Evolutionary conservation across 92 coral and sea anemone genomes (phyloP), one percentile per base, ranked within the genome.

Genomic region (Phenganax stokvisi): DNA sequence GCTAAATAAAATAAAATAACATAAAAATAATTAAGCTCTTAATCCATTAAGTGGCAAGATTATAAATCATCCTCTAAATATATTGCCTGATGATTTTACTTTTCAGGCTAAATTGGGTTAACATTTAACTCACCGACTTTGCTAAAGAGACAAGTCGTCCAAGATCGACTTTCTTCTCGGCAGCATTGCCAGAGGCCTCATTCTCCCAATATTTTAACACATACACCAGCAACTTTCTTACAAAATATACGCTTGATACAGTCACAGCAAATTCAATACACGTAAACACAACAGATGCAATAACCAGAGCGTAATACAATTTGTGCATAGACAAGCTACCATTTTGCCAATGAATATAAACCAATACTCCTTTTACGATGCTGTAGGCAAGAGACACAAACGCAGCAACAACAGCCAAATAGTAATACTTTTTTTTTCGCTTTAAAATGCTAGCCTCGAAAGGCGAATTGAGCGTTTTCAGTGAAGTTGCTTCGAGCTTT

Each of bases 321-420:
- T 67, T 73, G 71, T 93, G 96, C 76, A 91, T 89, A 56, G 86
- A 67, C 73, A 91, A 87, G 8, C 72, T 65, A 64, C 74, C 75
- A 76, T 91, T 91, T 65, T 92, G 83, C 56, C 81, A 52, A 0
- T 82, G 93, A 37, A 74, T 75, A 66, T 89, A 93, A 71, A 93
- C 84, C 27, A 93, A 73, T n/a, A 88, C 84, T 65, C 93, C 96
- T 89, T 93, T 93, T 3, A 93, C 86, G 12, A 91, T 71, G 67
- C 96, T 88, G 71, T 89, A 93, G 16, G 88, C 96, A 52, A 93
- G 64, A 15, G 89, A 85, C n/a, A 86, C 87, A 75, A 91, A 71
- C 64, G 93, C 85, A 80, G 88, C 56, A 80, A 91, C 62, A 13
- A 93, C 77, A 60, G 82, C 81, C 37, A 89, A 57, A 56, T 66